Evolutionary conservation across 2,113 vertebrate species (phyloP), one percentile per base, ranked within the genome.

Genomic region (Rhinichthys klamathensis): DNA sequence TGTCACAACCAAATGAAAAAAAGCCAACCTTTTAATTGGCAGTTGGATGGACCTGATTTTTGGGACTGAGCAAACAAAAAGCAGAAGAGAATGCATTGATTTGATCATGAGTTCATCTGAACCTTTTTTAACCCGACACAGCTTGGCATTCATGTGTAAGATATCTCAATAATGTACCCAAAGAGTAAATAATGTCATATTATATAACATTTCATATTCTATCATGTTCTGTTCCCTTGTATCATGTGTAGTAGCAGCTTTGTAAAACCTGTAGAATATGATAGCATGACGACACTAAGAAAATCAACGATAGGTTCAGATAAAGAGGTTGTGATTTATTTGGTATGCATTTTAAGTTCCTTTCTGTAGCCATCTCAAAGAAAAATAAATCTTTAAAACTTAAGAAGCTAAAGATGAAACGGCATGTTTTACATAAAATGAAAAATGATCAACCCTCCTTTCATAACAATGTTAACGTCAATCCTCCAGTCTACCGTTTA

Each of bases 281-380:
- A 35, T n/a, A 65, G 13, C 25, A 72, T 38, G 32, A 79, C 4
- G 49, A 69, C 18, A n/a, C 35, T 13, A 56, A 30, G 67, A 30
- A 75, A 51, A 49, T 51, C 10, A 78, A 35, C 30, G 1, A 75
- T 80, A 27, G 8, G 25, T 87, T 82, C 88, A 92, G 54, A 87
- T 86, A 93, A 92, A 90, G 83, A 88, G 78, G 35, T n/a, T 69
- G 21, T 35, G 54, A 90, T 94, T 93, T 93, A 93, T 94, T 93
- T 94, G 92, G 91, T 91, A 89, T 92, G 90, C 91, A 91, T 91
- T 90, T 90, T 89, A 83, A 88, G 82, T 89, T 92, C 90, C n/a
- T 27, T 51, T 86, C 44, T 78, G 63, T 21, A 69, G 44, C 25
- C 38, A 61, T 74, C 23, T 44, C 23, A 72, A 35, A 78, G 51